These are phyloP conservation scores for Dasysyrphus albostriatus DNA, from an alignment of 2,888 invertebrate genomes.

Conservation along the genomic window DNA sequence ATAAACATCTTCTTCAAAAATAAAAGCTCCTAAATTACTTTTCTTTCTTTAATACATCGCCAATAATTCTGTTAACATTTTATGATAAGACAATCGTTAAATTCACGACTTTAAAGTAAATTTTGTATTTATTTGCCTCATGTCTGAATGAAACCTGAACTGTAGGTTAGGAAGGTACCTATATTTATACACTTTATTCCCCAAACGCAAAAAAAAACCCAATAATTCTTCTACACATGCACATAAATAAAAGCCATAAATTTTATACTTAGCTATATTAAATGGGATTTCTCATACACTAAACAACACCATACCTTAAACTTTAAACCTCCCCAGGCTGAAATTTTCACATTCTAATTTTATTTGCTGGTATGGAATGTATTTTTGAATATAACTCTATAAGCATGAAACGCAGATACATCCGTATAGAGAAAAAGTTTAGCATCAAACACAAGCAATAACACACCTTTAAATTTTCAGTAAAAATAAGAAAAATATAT, in stretches of 20 bases:
- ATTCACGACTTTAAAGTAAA: not conserved
- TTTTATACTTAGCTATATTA: conserved; percentile 4
- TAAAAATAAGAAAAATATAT: not conserved
- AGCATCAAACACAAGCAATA: no score
- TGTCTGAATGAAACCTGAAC: not conserved
- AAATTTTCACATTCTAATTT: conserved; percentile 9
- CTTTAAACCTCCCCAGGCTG: not conserved
- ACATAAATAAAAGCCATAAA: conserved; percentile 1
- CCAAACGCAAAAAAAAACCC: not conserved
- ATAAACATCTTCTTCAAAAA: not conserved
- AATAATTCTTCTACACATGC: conserved; percentile 3
- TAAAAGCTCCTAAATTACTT: not conserved
- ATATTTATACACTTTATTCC: not conserved
- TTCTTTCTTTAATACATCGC: not conserved
- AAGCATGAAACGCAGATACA: no score
- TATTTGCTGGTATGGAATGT: not conserved
- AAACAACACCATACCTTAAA: not conserved
- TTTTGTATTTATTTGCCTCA: not conserved
- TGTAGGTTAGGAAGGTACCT: not conserved
- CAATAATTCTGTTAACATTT: conserved; percentile 16
- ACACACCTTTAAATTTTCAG: conserved; percentile 6
- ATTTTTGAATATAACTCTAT: no score
- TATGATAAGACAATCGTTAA: conserved; percentile 16
- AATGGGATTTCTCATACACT: not conserved
- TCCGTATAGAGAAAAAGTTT: no score